These are phyloP conservation scores for Numida meleagris DNA, from an alignment of 2,113 vertebrate species.

Conservation along the genomic window DNA sequence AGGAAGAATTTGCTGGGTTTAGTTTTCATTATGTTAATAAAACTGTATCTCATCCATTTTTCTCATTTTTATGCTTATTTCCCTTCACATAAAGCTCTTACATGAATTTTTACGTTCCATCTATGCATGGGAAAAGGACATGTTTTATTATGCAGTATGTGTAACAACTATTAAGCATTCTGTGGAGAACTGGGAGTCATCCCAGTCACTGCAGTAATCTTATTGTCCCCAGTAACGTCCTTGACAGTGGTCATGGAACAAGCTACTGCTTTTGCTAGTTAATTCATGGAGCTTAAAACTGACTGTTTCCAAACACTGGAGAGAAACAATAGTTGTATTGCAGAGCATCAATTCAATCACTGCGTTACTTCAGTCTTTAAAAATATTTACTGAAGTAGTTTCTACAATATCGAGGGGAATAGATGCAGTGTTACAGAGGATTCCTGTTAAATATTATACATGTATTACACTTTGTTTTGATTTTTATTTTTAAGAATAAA, in stretches of 20 bases:
- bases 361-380: neutral
- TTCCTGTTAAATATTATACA: neutral
- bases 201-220: neutral
- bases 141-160: neutral
- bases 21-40: neutral
- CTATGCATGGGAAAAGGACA: neutral
- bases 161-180: neutral
- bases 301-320: neutral
- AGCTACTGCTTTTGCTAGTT: neutral
- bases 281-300: neutral
- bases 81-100: neutral
- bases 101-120: neutral
- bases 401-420: neutral
- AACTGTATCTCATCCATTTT: neutral
- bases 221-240: neutral
- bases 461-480: neutral
- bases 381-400: neutral
- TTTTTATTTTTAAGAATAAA: neutral
- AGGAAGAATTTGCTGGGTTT: neutral
- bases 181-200: neutral
- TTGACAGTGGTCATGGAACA: neutral
- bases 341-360: neutral
- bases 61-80: neutral
- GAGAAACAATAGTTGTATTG: neutral
- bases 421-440: neutral